These are phyloP conservation scores for Carterocephalus palaemon DNA, from an alignment of 2,888 invertebrate species.

Conservation along the genomic window DNA sequence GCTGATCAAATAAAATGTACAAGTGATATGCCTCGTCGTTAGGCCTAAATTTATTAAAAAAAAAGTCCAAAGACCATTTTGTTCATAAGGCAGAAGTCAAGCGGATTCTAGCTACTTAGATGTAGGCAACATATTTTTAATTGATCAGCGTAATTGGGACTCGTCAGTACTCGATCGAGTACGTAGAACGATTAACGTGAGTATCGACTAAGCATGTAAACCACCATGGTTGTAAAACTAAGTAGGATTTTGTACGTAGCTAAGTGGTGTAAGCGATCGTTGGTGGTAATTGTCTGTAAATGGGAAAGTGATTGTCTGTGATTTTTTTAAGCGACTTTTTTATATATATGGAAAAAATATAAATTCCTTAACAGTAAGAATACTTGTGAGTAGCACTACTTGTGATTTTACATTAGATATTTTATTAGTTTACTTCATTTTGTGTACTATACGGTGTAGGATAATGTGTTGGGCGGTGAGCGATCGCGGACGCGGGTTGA, in stretches of 20 bases:
- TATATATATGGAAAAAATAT: constrained; percentile 73
- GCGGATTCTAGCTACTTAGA: no score
- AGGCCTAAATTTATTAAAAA: no score
- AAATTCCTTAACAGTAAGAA: constrained; percentile 78
- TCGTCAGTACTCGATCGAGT: constrained; percentile 45
- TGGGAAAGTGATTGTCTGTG: constrained; percentile 79
- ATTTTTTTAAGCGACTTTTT: constrained; percentile 81
- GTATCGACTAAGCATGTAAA: constrained; percentile 48
- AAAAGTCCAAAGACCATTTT: no score
- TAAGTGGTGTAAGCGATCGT: constrained; percentile 64
- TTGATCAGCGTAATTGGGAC: constrained; percentile 9
- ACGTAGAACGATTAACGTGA: constrained; percentile 44
- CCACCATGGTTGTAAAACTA: constrained; percentile 79
- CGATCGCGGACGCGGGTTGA: constrained; percentile 62
- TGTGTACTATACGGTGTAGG: constrained; percentile 63
- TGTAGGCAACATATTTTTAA: no score
- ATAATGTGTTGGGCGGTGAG: constrained; percentile 51
- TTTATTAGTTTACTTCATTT: constrained; percentile 71
- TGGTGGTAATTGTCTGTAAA: constrained; percentile 77
- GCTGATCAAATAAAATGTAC: constrained; percentile 2
- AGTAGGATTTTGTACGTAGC: constrained; percentile 77
- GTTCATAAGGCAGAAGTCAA: no score
- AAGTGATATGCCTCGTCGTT: no score
- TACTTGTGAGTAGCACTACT: constrained; percentile 80
- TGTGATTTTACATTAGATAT: constrained; percentile 78